Evolutionary conservation across 2,888 invertebrate genomes (phyloP).

Genomic region (Tetheella fluctuosa): DNA sequence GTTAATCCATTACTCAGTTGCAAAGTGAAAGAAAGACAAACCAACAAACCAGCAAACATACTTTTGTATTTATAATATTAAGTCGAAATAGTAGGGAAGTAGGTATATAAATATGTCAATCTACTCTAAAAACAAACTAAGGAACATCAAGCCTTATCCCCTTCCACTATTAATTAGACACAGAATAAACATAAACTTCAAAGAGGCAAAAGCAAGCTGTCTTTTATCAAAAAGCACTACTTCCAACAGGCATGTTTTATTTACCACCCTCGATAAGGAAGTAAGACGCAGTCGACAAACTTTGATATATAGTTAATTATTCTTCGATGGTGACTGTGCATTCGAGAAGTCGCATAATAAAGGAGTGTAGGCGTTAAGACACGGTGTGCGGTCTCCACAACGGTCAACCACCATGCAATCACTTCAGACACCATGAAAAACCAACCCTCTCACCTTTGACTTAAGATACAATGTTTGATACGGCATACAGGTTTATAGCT

Average conservation of each 20-base stretch:
- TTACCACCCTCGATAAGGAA: constrained; percentile 30
- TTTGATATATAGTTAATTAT: constrained; percentile 59
- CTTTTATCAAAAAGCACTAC: constrained; percentile 4
- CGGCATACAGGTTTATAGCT: constrained; percentile 30
- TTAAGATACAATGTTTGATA: constrained; percentile 38
- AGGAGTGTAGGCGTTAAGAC: constrained; percentile 68
- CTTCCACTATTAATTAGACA: neutral
- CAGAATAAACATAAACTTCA: constrained; percentile 3
- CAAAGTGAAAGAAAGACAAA: too few species aligned
- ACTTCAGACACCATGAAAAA: constrained; percentile 31
- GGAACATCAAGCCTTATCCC: neutral
- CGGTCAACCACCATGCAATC: constrained; percentile 53
- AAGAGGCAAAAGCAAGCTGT: neutral
- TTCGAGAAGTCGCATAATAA: constrained; percentile 60
- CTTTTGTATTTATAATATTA: too few species aligned
- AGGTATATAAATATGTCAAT: neutral
- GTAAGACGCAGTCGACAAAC: constrained; percentile 27
- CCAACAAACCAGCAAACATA: too few species aligned
- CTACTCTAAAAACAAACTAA: neutral
- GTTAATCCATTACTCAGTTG: too few species aligned
- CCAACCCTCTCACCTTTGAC: constrained; percentile 25
- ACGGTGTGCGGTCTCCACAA: constrained; percentile 70
- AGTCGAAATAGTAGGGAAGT: too few species aligned
- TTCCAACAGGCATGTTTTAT: constrained; percentile 27
- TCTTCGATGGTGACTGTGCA: constrained; percentile 43